These are phyloP conservation scores for Junonia oenone DNA, from an alignment of 2,888 invertebrate species.

Conservation along the genomic window DNA sequence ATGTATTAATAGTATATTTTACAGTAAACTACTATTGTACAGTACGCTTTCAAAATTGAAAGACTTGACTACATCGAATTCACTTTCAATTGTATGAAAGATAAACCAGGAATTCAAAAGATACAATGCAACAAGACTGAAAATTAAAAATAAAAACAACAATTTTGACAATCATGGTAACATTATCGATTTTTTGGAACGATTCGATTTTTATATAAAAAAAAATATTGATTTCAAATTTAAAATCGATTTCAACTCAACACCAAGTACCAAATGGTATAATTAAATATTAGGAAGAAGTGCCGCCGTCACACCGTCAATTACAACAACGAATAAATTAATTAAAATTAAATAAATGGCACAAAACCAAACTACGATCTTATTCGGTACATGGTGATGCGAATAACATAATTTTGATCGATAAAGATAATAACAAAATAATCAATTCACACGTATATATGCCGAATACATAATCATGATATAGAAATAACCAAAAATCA, in stretches of 20 bases:
- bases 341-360: conserved; percentile 75
- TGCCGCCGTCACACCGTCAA: conserved; percentile 50
- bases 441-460: conserved; percentile 53
- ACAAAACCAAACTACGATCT: conserved; percentile 68
- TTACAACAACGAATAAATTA: conserved; percentile 65
- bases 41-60: conserved; percentile 62
- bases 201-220: conserved; percentile 39
- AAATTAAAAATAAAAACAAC: conserved; percentile 33
- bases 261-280: conserved; percentile 73
- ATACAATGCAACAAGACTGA: conserved; percentile 23
- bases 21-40: conserved; percentile 75
- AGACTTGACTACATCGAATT: conserved; percentile 59
- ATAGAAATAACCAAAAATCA: conserved; percentile 56
- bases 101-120: conserved; percentile 33
- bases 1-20: conserved; percentile 69
- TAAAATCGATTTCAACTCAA: conserved; percentile 56
- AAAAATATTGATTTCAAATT: conserved; percentile 50
- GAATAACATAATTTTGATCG: conserved; percentile 53
- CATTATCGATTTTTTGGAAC: conserved; percentile 53
- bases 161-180: conserved; percentile 40
- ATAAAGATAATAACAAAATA: conserved; percentile 51
- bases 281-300: conserved; percentile 61
- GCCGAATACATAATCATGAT: conserved; percentile 57
- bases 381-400: conserved; percentile 66
- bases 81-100: conserved; percentile 38